A percentile compares a stretch with the other conserved stretches of the same genome.
Evolutionary conservation across 2,888 invertebrate genomes (phyloP).

Genomic region (Epinotia brunnichana): DNA sequence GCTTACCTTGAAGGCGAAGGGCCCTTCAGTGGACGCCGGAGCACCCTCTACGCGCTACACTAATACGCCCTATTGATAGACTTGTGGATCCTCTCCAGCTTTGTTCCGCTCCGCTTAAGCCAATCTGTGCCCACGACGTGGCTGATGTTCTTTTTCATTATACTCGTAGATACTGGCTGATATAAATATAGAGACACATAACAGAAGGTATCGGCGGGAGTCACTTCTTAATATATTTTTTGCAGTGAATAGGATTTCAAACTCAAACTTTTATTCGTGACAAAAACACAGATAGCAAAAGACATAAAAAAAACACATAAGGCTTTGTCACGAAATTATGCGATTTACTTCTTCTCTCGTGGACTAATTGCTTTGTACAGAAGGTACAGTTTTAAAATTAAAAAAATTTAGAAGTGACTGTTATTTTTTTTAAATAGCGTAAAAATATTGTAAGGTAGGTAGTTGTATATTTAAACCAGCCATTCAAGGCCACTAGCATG

Average conservation of each 20-base stretch:
- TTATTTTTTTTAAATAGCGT: background rate
- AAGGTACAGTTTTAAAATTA: background rate
- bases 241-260: background rate
- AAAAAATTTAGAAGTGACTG: background rate
- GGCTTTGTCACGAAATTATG: no score
- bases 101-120: constrained; percentile 48
- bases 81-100: constrained; percentile 50
- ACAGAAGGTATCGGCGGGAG: background rate
- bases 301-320: no score
- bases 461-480: background rate
- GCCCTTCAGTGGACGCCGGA: constrained; percentile 50
- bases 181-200: background rate
- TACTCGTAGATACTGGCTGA: background rate
- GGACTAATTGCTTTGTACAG: background rate
- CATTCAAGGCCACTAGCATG: background rate
- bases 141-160: constrained; percentile 17
- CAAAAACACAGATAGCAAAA: no score
- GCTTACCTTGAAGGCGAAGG: constrained; percentile 47
- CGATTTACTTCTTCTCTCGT: background rate
- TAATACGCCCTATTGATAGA: constrained; percentile 59
- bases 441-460: background rate
- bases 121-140: constrained; percentile 20
- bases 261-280: no score
- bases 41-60: constrained; percentile 50
- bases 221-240: background rate